phyloP scores from a whole-genome alignment of 1,140 invertebrate genomes.

The Triops longicaudatus region DNA sequence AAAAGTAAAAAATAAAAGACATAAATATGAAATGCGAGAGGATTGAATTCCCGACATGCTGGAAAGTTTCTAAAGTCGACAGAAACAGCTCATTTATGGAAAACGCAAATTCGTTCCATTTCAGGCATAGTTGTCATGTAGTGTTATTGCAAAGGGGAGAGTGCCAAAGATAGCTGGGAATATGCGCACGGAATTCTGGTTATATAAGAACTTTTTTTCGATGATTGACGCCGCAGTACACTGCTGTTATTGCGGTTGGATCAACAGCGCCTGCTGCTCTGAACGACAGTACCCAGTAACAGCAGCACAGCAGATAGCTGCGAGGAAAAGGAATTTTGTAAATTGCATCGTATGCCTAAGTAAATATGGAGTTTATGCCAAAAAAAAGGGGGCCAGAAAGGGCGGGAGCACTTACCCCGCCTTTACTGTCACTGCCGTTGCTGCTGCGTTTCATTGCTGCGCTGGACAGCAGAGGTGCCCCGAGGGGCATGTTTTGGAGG shows the following conservation, averaged over 20 bases:
- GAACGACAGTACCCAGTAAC: not conserved
- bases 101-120: too few species aligned
- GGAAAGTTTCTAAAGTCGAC: too few species aligned
- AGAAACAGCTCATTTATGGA: too few species aligned
- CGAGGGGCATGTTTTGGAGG: slow-evolving; percentile 9
- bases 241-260: not conserved
- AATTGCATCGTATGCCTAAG: not conserved
- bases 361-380: not conserved
- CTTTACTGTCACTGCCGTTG: not conserved
- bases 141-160: not conserved
- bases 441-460: slow-evolving; percentile 1
- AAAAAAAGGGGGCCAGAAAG: not conserved
- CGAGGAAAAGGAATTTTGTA: not conserved
- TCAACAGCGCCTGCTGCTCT: not conserved
- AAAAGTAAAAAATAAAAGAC: too few species aligned
- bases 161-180: not conserved
- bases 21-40: too few species aligned
- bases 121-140: too few species aligned
- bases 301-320: not conserved
- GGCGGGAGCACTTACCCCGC: slow-evolving; percentile 8
- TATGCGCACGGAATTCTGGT: not conserved
- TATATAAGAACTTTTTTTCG: not conserved
- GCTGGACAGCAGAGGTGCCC: slow-evolving; percentile 9
- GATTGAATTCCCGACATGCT: too few species aligned
- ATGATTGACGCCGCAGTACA: not conserved